A percentile compares a stretch with the other conserved stretches of the same genome.
phyloP scores from a whole-genome alignment of 2,113 vertebrate genomes.

The Zeus faber region DNA sequence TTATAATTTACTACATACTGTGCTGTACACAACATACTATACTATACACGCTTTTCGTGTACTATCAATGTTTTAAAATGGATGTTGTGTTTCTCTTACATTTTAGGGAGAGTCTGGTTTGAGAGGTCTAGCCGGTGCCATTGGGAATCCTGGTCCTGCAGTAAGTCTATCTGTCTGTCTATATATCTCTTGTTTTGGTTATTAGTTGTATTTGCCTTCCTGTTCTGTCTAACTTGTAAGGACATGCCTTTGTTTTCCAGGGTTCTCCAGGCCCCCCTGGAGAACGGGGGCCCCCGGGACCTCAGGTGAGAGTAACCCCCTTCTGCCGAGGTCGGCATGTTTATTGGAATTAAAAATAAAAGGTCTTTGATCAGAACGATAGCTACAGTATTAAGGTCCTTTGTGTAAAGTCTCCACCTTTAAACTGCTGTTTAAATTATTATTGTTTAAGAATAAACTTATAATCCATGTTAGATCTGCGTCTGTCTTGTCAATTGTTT shows the following conservation, averaged over 20 bases:
- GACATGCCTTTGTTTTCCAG: slow-evolving; percentile 56
- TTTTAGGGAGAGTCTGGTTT: slow-evolving; percentile 78
- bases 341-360: too few species aligned
- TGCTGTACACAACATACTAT: too few species aligned
- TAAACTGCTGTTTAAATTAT: too few species aligned
- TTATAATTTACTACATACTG: too few species aligned
- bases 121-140: slow-evolving; percentile 70
- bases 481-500: too few species aligned
- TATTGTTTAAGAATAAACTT: too few species aligned
- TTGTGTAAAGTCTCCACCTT: too few species aligned
- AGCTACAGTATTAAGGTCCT: too few species aligned
- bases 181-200: neutral
- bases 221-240: neutral
- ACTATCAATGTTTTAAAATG: neutral
- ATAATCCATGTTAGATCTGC: too few species aligned
- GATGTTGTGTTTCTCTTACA: slow-evolving; percentile 9
- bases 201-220: neutral
- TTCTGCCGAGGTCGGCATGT: too few species aligned
- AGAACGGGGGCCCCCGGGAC: slow-evolving; percentile 74
- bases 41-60: too few species aligned
- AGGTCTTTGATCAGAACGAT: too few species aligned
- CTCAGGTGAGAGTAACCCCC: slow-evolving; percentile 74
- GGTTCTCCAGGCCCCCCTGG: slow-evolving; percentile 76
- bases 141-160: slow-evolving; percentile 76
- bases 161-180: slow-evolving; percentile 58